Conservation (phyloP, 2,888 invertebrate genomes). For the Teleiodes luculella region DNA sequence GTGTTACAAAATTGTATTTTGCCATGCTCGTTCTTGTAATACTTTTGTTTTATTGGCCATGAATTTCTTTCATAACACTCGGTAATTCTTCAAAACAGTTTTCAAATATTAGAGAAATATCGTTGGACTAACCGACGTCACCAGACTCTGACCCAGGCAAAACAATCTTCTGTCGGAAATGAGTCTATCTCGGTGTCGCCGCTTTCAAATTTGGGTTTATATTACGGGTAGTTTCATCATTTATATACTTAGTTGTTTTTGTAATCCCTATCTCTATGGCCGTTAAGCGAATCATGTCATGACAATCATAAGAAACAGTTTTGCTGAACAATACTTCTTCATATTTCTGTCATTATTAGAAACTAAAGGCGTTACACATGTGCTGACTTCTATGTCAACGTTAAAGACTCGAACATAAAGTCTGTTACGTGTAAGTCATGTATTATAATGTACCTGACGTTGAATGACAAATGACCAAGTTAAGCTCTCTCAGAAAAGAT, state of each 20-base stretch:
- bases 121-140: too few species aligned
- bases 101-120: too few species aligned
- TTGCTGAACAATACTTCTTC: not conserved
- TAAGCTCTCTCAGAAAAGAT: slow-evolving; percentile 47
- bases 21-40: too few species aligned
- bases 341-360: not conserved
- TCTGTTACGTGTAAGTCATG: slow-evolving; percentile 21
- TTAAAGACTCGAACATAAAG: slow-evolving; percentile 26
- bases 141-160: not conserved
- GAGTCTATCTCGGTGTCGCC: slow-evolving; percentile 31
- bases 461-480: slow-evolving; percentile 46
- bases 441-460: slow-evolving; percentile 32
- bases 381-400: slow-evolving; percentile 20
- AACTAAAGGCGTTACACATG: slow-evolving; percentile 5
- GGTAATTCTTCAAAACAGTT: too few species aligned
- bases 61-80: too few species aligned
- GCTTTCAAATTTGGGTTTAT: slow-evolving; percentile 26
- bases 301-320: not conserved
- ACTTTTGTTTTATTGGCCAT: too few species aligned
- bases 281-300: not conserved
- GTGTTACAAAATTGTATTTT: too few species aligned
- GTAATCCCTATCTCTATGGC: not conserved
- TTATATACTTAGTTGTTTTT: too few species aligned
- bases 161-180: not conserved
- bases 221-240: too few species aligned